These are phyloP conservation scores for Syritta pipiens DNA, from an alignment of 2,888 invertebrate species.

Conservation along the genomic window DNA sequence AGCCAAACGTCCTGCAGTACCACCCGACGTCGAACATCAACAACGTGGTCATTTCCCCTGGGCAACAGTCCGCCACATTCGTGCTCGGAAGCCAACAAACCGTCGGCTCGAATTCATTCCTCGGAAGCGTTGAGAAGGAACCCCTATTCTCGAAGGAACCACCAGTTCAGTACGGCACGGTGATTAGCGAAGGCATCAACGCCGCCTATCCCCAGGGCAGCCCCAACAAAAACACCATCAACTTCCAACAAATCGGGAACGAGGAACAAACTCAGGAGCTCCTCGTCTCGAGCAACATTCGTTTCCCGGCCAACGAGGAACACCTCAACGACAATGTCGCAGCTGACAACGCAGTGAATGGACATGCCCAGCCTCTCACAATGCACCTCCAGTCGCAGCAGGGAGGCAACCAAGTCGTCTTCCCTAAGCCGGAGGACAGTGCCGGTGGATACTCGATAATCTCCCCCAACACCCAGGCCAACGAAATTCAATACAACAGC, in stretches of 20 bases:
- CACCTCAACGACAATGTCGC: constrained; percentile 71
- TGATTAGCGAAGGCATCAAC: constrained; percentile 76
- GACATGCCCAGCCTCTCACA: constrained; percentile 77
- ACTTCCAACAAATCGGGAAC: constrained; percentile 55
- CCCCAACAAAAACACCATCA: constrained; percentile 65
- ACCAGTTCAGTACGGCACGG: constrained; percentile 77
- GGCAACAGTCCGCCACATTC: constrained; percentile 84
- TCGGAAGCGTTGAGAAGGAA: constrained; percentile 80
- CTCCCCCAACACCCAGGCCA: constrained; percentile 42
- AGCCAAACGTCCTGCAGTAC: constrained; percentile 78
- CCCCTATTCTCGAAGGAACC: constrained; percentile 78
- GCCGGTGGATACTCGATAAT: constrained; percentile 20
- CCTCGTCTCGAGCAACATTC: constrained; percentile 77
- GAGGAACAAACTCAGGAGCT: constrained; percentile 76
- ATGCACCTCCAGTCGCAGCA: constrained; percentile 75
- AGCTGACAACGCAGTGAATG: constrained; percentile 73
- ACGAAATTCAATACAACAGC: constrained; percentile 46
- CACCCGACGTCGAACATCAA: constrained; percentile 81
- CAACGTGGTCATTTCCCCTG: constrained; percentile 83
- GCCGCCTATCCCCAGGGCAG: constrained; percentile 70
- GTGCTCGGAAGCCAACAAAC: constrained; percentile 84
- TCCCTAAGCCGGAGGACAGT: constrained; percentile 74
- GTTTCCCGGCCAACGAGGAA: constrained; percentile 76
- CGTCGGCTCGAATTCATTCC: constrained; percentile 79
- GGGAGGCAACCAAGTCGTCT: constrained; percentile 75